These are phyloP conservation scores for Atethmia centrago DNA, from an alignment of 2,888 invertebrate species.

Conservation along the genomic window DNA sequence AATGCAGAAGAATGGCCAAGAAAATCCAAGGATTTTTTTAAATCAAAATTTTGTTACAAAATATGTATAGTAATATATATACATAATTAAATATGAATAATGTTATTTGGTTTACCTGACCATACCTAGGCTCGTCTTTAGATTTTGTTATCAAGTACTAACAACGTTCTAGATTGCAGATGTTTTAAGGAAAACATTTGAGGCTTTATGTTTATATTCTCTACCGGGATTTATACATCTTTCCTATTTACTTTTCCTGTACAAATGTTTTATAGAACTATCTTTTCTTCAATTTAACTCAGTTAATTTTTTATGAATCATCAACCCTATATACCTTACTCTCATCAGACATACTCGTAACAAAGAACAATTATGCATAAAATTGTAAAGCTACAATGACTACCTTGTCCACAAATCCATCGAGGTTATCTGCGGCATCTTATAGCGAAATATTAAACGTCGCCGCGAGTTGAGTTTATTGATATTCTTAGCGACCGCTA, in stretches of 20 bases:
- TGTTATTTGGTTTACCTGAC: background rate
- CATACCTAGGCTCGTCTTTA: background rate
- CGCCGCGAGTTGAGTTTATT: conserved; percentile 67
- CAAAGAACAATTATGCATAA: conserved; percentile 48
- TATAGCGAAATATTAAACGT: conserved; percentile 76
- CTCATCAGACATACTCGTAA: conserved; percentile 45
- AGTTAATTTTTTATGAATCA: background rate
- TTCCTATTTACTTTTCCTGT: background rate
- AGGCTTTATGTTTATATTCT: background rate
- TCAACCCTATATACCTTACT: background rate
- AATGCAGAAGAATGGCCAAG: background rate
- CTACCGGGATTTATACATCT: background rate
- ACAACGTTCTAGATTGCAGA: background rate
- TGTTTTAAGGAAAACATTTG: background rate
- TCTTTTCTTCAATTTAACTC: background rate
- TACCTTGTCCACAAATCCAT: conserved; percentile 71
- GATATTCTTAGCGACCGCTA: conserved; percentile 64
- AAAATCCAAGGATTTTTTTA: background rate
- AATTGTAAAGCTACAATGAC: conserved; percentile 41
- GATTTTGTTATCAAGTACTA: background rate
- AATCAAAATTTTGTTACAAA: no score
- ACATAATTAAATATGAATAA: no score
- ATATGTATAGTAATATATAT: background rate
- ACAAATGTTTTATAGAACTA: background rate
- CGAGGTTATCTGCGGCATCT: conserved; percentile 70